Evolutionary conservation across 2,888 invertebrate species (phyloP).

Genomic region (Erynnis tages): DNA sequence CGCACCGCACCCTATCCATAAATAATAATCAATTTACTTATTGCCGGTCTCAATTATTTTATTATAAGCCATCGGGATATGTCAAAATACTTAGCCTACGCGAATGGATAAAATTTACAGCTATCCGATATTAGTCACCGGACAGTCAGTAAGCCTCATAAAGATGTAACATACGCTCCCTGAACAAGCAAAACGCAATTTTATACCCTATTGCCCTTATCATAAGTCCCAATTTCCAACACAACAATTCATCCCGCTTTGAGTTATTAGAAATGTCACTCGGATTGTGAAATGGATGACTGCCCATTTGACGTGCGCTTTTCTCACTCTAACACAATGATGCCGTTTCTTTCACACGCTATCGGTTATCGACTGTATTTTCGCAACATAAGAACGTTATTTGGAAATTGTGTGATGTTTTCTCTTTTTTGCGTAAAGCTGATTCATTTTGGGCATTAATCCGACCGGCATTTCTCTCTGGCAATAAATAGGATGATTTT

Average conservation of each 20-base stretch:
- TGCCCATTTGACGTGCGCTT: constrained; percentile 21
- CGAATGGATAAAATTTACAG: too few relatives aligned
- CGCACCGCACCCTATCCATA: too few relatives aligned
- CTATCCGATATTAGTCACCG: too few relatives aligned
- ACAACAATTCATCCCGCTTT: neutral
- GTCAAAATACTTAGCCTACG: too few relatives aligned
- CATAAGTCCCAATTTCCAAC: constrained; percentile 13
- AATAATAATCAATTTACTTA: too few relatives aligned
- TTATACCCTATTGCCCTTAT: neutral
- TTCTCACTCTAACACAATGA: constrained; percentile 11
- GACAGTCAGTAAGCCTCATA: neutral
- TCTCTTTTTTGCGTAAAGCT: neutral
- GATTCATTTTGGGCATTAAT: constrained; percentile 1
- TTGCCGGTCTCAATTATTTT: too few relatives aligned
- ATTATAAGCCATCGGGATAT: too few relatives aligned
- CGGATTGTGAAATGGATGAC: constrained; percentile 25
- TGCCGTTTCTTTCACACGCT: constrained; percentile 9
- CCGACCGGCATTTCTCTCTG: neutral
- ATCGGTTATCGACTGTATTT: constrained; percentile 5
- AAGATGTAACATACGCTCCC: constrained; percentile 15
- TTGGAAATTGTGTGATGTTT: constrained; percentile 14
- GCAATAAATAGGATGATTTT: constrained; percentile 1
- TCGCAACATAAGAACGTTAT: constrained; percentile 17
- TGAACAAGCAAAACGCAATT: constrained; percentile 4
- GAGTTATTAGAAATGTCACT: constrained; percentile 27